Percentiles rank a stretch among this genome's conserved stretches.
Conservation (phyloP, 1,140 invertebrate species). For the Pinna nobilis region DNA sequence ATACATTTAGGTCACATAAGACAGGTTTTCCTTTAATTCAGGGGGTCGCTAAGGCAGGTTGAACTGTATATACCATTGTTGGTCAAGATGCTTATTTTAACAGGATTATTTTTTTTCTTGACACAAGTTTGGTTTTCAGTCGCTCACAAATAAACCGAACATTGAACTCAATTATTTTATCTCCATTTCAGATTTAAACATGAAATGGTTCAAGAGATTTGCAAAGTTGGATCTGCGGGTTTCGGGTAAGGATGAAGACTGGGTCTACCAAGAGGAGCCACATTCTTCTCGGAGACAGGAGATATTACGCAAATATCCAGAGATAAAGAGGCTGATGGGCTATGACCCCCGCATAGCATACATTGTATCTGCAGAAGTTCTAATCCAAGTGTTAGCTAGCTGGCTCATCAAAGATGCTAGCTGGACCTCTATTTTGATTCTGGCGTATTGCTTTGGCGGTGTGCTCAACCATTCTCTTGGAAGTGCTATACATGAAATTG, state of each 20-base stretch:
- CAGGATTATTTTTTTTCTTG: too few species aligned
- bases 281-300: conserved; percentile 65
- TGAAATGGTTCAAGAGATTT: conserved; percentile 45
- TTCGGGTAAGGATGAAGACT: conserved; percentile 49
- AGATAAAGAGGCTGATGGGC: conserved; percentile 74
- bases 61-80: too few species aligned
- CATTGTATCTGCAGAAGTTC: conserved; percentile 57
- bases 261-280: conserved; percentile 70
- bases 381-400: conserved; percentile 61
- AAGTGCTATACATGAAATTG: conserved; percentile 74
- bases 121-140: too few species aligned
- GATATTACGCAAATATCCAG: conserved; percentile 72
- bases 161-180: background rate
- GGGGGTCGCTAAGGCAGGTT: too few species aligned
- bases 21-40: too few species aligned
- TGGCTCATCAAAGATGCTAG: conserved; percentile 63
- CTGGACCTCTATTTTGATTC: conserved; percentile 63
- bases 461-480: conserved; percentile 73
- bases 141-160: too few species aligned
- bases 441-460: conserved; percentile 69
- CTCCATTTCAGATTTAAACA: conserved; percentile 13
- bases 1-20: too few species aligned
- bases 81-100: too few species aligned
- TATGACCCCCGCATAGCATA: conserved; percentile 67
- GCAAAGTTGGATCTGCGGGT: conserved; percentile 34